A percentile compares a stretch with the other conserved stretches of the same genome.
Evolutionary conservation across 2,888 invertebrate genomes (phyloP).

Genomic region (Unio delphinus): DNA sequence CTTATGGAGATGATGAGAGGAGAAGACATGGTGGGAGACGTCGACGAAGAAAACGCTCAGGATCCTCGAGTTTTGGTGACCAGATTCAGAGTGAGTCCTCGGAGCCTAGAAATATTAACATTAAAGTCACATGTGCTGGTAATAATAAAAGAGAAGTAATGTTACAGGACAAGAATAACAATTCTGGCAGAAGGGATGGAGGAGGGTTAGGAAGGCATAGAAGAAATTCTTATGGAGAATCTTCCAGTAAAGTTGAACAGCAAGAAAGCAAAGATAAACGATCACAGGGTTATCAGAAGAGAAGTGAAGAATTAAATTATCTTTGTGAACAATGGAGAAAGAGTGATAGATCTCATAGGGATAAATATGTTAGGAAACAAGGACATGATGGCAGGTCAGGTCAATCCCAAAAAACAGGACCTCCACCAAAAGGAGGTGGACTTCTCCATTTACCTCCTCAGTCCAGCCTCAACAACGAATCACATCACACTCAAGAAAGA

Average conservation of each 20-base stretch:
- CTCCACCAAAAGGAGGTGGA: constrained; percentile 35
- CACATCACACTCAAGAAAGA: background rate
- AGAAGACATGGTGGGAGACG: constrained; percentile 30
- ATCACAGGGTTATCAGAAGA: constrained; percentile 10
- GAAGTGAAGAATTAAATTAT: constrained; percentile 5
- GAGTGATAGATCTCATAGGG: constrained; percentile 12
- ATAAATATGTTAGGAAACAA: constrained; percentile 6
- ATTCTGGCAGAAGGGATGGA: constrained; percentile 6
- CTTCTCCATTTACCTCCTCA: constrained; percentile 40
- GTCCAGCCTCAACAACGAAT: constrained; percentile 8
- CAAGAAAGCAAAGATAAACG: constrained; percentile 24
- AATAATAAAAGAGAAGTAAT: constrained; percentile 27
- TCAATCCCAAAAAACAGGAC: constrained; percentile 4
- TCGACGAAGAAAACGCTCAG: constrained; percentile 7
- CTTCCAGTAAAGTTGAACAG: constrained; percentile 10
- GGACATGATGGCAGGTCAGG: constrained; percentile 1
- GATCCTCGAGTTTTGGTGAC: constrained; percentile 19
- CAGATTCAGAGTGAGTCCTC: constrained; percentile 24
- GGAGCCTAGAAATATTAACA: constrained; percentile 12
- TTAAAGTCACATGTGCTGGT: constrained; percentile 28
- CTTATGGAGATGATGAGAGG: constrained; percentile 30
- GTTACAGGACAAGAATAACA: constrained; percentile 14
- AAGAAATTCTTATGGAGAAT: constrained; percentile 8
- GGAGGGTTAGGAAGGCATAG: constrained; percentile 6
- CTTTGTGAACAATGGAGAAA: constrained; percentile 2